phyloP scores from a whole-genome alignment of 2,888 invertebrate species.

The Lepidochitona cinerea region DNA sequence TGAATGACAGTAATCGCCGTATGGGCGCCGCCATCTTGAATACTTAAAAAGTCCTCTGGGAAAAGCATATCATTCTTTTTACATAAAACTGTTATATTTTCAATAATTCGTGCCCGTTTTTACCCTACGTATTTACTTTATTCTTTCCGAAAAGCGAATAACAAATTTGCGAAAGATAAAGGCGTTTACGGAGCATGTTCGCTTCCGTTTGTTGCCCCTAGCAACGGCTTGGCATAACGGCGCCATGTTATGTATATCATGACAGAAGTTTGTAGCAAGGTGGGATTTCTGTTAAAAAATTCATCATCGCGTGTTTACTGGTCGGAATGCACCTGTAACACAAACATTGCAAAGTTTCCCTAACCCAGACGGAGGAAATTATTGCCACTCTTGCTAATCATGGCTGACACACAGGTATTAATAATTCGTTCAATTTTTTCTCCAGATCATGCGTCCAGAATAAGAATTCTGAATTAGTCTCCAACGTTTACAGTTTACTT shows the following conservation, averaged over 20 bases:
- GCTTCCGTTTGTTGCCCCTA: not conserved
- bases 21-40: not conserved
- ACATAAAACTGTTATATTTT: too few relatives aligned
- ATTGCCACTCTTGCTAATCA: not conserved
- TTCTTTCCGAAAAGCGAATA: too few relatives aligned
- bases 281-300: conserved; percentile 6
- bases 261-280: conserved; percentile 1
- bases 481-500: not conserved
- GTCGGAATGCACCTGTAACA: not conserved
- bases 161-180: too few relatives aligned
- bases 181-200: too few relatives aligned
- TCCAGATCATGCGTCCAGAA: not conserved
- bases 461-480: not conserved
- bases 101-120: too few relatives aligned
- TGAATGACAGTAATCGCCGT: too few relatives aligned
- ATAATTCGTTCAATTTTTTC: too few relatives aligned
- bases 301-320: conserved; percentile 5
- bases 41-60: too few relatives aligned
- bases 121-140: too few relatives aligned
- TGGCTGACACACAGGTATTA: conserved; percentile 2
- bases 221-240: not conserved
- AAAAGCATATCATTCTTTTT: too few relatives aligned
- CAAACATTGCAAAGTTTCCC: not conserved
- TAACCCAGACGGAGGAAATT: not conserved
- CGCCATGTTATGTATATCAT: conserved; percentile 6